Evolutionary conservation across 1,140 invertebrate species (phyloP).

Genomic region (Nomia melanderi): DNA sequence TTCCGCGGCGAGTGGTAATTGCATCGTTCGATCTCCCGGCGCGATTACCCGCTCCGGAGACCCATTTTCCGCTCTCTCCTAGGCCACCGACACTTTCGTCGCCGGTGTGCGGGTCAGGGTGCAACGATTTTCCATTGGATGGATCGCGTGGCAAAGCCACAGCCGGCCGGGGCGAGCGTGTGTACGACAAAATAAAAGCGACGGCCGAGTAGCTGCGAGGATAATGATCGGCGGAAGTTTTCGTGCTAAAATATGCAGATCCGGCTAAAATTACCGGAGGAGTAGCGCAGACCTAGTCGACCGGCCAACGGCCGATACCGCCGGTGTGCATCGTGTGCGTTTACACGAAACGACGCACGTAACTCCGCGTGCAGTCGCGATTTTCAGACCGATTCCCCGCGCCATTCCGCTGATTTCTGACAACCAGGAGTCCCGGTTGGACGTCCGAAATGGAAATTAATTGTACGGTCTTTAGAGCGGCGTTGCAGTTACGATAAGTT

Average conservation of each 20-base stretch:
- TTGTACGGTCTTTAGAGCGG: conserved; percentile 18
- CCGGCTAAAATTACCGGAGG: conserved; percentile 76
- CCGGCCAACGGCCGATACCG: conserved; percentile 22
- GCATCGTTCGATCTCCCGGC: neutral
- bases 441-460: no score
- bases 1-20: neutral
- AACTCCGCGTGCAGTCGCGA: neutral
- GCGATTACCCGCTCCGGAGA: conserved; percentile 14
- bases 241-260: conserved; percentile 81
- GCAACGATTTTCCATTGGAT: conserved; percentile 55
- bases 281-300: conserved; percentile 63
- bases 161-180: conserved; percentile 16
- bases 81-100: conserved; percentile 18
- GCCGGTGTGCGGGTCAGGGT: conserved; percentile 38
- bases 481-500: neutral
- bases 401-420: no score
- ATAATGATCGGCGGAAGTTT: conserved; percentile 81
- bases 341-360: conserved; percentile 31
- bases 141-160: conserved; percentile 32
- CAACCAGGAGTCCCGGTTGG: no score
- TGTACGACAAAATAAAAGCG: conserved; percentile 41
- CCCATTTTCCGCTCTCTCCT: conserved; percentile 11
- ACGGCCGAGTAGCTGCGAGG: conserved; percentile 60
- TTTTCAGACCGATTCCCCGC: conserved; percentile 19
- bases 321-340: conserved; percentile 39